Percentiles rank a stretch among this genome's conserved stretches.
Conservation (phyloP, 2,797 vertebrate species). For the Spondyliosoma cantharus region DNA sequence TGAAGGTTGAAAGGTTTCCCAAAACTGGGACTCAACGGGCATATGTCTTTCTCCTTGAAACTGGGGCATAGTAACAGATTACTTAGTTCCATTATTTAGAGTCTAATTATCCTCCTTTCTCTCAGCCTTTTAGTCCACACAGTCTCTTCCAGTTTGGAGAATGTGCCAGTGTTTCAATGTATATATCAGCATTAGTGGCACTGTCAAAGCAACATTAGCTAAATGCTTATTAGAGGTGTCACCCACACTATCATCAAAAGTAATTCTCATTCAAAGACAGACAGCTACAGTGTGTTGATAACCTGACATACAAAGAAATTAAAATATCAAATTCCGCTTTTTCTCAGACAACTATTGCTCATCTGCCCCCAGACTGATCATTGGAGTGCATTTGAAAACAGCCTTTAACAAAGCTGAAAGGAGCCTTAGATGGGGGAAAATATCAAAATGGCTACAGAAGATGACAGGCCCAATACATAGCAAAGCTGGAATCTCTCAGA, state of each 20-base stretch:
- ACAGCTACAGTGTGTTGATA: constrained; percentile 35
- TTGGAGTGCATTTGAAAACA: constrained; percentile 84
- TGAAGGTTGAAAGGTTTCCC: constrained; percentile 57
- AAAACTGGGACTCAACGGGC: constrained; percentile 56
- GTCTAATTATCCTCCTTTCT: constrained; percentile 49
- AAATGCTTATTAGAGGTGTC: constrained; percentile 53
- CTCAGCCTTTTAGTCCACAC: constrained; percentile 19
- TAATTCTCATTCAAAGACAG: constrained; percentile 36
- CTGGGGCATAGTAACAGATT: constrained; percentile 57
- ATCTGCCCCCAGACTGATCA: constrained; percentile 75
- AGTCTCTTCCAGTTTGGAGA: constrained; percentile 18
- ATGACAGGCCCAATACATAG: constrained; percentile 88
- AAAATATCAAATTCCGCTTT: constrained; percentile 39
- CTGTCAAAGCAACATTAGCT: constrained; percentile 20
- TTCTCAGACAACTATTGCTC: constrained; percentile 46
- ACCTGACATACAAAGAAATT: constrained; percentile 48
- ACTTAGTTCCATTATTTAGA: constrained; percentile 49
- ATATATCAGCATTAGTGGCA: not conserved
- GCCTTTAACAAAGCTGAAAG: constrained; percentile 85
- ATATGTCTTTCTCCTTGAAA: constrained; percentile 51
- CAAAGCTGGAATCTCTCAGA: constrained; percentile 82
- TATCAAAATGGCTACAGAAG: constrained; percentile 88
- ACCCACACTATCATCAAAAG: constrained; percentile 32
- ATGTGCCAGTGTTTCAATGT: constrained; percentile 15
- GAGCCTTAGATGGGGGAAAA: constrained; percentile 80